A percentile compares a stretch with the other conserved stretches of the same genome.
Conservation (phyloP, 2,113 vertebrate genomes). For the Phalacrocorax aristotelis region DNA sequence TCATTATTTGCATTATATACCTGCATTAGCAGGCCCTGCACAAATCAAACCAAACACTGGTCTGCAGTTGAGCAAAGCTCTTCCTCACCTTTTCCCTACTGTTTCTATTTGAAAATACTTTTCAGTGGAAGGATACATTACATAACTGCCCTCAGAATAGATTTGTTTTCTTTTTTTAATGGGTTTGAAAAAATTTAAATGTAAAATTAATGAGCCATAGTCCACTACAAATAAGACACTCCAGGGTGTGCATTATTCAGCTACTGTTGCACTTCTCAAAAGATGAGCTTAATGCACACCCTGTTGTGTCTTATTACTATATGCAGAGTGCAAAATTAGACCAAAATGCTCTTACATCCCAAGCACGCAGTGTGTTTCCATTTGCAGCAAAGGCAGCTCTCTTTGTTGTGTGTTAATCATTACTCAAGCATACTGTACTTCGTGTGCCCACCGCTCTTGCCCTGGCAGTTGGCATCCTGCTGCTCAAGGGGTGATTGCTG, state of each 20-base stretch:
- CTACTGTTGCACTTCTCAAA: slow-evolving; percentile 33
- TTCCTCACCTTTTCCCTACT: neutral
- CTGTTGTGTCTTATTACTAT: slow-evolving; percentile 60
- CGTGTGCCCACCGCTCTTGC: neutral
- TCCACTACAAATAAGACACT: slow-evolving; percentile 56
- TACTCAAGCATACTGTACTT: neutral
- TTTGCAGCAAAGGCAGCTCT: slow-evolving; percentile 16
- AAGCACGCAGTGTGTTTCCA: slow-evolving; percentile 22
- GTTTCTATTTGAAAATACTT: slow-evolving; percentile 10
- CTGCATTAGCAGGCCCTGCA: neutral
- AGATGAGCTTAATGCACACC: slow-evolving; percentile 60
- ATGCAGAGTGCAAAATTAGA: slow-evolving; percentile 50
- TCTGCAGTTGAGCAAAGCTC: neutral
- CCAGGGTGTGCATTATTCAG: slow-evolving; percentile 51
- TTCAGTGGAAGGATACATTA: slow-evolving; percentile 2
- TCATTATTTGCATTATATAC: neutral
- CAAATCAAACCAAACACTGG: neutral
- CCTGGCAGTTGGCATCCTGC: neutral
- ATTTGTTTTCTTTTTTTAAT: neutral
- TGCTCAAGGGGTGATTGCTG: neutral
- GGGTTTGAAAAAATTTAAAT: slow-evolving; percentile 23
- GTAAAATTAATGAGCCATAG: slow-evolving; percentile 66
- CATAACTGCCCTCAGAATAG: slow-evolving; percentile 25
- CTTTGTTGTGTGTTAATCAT: slow-evolving; percentile 38
- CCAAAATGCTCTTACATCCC: neutral